Base-by-base conservation (phyloP, 2,888 invertebrate species). In the Napeogenes sylphis region DNA sequence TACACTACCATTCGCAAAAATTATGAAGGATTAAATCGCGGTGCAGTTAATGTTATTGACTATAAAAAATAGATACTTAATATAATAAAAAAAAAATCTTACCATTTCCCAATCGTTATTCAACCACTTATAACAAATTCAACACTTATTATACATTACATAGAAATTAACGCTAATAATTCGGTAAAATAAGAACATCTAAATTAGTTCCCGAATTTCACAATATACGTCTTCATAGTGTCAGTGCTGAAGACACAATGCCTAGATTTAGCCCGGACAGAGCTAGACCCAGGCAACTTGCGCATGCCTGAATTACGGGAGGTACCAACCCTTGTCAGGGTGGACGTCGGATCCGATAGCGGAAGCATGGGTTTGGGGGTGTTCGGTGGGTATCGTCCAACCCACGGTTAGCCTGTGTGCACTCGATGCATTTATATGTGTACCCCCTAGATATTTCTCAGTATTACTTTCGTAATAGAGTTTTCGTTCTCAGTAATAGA, bases 141-240 rank as follows among this genome's bases (percentile, higher is more conserved):
- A 42, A 42, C 42, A 42, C 42, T 30, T 51, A 51, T 30, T 51
- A 30, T 51, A 51, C 51, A 51, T 51, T 51, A 51, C 51, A 30
- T 30, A 21, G 12, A 30, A 51, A 51, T 30, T 51, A 51, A 51
- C 12, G 30, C 30, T 51, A 51, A 51, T 51, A 51, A 51, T 51
- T 51, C n/a, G 8, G 8, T 8, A 51, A 51, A 51, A 30, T 5
- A 51, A 51, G 30, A 51, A 51, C 51, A 51, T 51, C 51, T 30
- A 51, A 51, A 51, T 30, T 51, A 30, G 10, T 51, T 51, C 51
- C 8, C 51, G 47, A 61, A 61, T 14, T 51, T 57, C 45, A 61
- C 46, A 54, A 55, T 58, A 62, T 62, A 58, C 62, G 62, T 53
- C 62, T 35, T 58, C 62, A 62, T 58, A 62, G 58, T 62, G 62